Base-by-base conservation (phyloP, 2,888 invertebrate species). In the Yponomeuta evonymella region DNA sequence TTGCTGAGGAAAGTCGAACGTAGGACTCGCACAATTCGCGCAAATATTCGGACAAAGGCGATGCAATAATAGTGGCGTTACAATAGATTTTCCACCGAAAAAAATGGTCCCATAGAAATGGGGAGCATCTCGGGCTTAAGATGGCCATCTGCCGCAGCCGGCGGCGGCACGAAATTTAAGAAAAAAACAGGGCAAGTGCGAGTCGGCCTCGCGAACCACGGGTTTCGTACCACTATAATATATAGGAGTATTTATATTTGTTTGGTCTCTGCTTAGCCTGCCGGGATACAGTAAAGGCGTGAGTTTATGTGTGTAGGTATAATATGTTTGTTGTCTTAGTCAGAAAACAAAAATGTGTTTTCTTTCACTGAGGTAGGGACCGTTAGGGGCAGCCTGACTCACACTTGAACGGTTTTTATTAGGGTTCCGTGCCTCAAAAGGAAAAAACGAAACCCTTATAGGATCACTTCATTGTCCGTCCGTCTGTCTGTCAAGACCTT, bases 61-160 rank as follows among this genome's bases (percentile, higher is more conserved):
- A 79, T 87, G 88, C 89, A 86, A 87, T 86, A 88, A 91, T 89
- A 82, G 82, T 83, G 77, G 79, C 78, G 78, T 79, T 78, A 81
- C 88, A 90, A 85, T 87, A 70, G 48, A 64, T 30, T 64, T 72
- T 72, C 71, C 71, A 72, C 72, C 48, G 72, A 67, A 67, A 72
- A 75, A 77, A 87, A 84, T 87, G 83, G 85, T 86, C 81, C 89
- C 89, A 90, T 89, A 87, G 89, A 85, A 88, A 86, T 85, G 30
- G 89, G 88, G 88, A 87, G 80, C 82, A 79, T 78, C 82, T 81
- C 75, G 76, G 77, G 72, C 67, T 74, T 80, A 67, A 64, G 23
- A 29, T 15, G 43, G 43, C 15, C 89, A 89, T 89, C 90, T 90
- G 90, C 80, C 84, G 81, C 89, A 88, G 80, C 85, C 88, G 88